These are phyloP conservation scores for Phymanthus crucifer DNA, from an alignment of 92 coral and sea anemone genomes.

Conservation along the genomic window DNA sequence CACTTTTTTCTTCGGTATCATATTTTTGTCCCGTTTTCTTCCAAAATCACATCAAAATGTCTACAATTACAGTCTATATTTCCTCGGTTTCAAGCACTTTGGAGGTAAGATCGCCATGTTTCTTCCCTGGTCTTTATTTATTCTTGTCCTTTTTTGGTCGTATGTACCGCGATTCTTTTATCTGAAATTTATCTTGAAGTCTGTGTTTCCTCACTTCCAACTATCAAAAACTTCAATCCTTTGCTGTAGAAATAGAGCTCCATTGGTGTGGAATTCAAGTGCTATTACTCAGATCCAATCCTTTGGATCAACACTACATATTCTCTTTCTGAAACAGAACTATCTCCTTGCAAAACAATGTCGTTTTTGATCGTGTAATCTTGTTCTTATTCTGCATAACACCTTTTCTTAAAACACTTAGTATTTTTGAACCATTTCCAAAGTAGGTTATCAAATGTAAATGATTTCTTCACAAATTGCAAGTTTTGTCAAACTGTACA, in stretches of 20 bases:
- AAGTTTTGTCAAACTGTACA: not conserved
- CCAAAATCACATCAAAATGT: constrained; percentile 12
- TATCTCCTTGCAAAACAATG: not conserved
- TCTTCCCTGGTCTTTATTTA: not conserved
- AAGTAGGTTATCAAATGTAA: not conserved
- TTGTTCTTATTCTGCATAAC: not conserved
- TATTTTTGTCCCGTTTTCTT: not conserved
- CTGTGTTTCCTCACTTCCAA: constrained; percentile 14
- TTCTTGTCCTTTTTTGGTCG: constrained; percentile 4
- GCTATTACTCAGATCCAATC: not conserved
- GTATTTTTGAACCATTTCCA: not conserved
- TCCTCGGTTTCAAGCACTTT: constrained; percentile 66
- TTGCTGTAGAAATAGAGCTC: not conserved
- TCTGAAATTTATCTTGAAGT: not conserved
- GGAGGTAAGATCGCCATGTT: constrained; percentile 51
- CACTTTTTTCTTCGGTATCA: not conserved
- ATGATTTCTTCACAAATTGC: not conserved
- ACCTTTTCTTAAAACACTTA: not conserved
- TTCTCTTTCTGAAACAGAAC: constrained; percentile 1
- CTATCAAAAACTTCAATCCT: constrained; percentile 13
- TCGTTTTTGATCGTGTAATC: not conserved
- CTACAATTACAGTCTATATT: constrained; percentile 36
- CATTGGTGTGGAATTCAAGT: not conserved
- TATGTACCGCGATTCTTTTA: not conserved
- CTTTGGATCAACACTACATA: not conserved